Evolutionary conservation across 2,113 vertebrate genomes (phyloP), one percentile per base, ranked within the genome.

Genomic region (Romanogobio albipinnatus): DNA sequence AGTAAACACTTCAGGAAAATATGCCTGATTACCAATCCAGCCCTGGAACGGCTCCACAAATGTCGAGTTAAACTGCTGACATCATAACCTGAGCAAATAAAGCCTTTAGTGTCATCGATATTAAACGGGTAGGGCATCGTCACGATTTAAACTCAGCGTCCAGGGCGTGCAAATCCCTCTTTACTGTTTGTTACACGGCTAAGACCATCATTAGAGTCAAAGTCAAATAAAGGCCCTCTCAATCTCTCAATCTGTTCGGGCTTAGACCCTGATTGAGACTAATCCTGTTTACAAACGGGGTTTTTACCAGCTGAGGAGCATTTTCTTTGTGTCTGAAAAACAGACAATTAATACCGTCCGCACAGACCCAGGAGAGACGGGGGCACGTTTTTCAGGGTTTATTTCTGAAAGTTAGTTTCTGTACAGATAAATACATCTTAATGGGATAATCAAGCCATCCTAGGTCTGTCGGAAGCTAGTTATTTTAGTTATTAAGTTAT

Each of bases 201-300:
- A 76, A 74, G 75, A 43, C n/a, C 49, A 78, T 87, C 88, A 87
- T 88, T 83, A 87, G 71, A 68, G 14, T 87, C 80, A 47, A 71
- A 81, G 51, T 33, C 81, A 84, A 61, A 58, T 74, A 78, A 86
- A 24, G 84, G 90, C 87, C 87, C 81, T 89, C 90, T 89, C 61
- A 89, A 87, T 88, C 85, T 61, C 84, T 91, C 92, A 93, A 89
- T 93, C 93, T 94, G 92, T 90, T 94, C 88, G 45, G 91, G 88
- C 87, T 94, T 92, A 94, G 86, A 92, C 89, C 83, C 89, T 76
- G 75, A 93, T 82, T 90, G 91, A 92, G 91, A 92, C 88, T 95
- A 94, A 95, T 94, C 93, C 90, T 90, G 89, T 94, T 94, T 92
- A 90, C 87, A 89, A 74, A 84, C 5, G 58, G 4, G 13, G 14